Evolutionary conservation across 2,113 vertebrate species (phyloP), one percentile per base, ranked within the genome.

Genomic region (Phylloscopus trochiloides): DNA sequence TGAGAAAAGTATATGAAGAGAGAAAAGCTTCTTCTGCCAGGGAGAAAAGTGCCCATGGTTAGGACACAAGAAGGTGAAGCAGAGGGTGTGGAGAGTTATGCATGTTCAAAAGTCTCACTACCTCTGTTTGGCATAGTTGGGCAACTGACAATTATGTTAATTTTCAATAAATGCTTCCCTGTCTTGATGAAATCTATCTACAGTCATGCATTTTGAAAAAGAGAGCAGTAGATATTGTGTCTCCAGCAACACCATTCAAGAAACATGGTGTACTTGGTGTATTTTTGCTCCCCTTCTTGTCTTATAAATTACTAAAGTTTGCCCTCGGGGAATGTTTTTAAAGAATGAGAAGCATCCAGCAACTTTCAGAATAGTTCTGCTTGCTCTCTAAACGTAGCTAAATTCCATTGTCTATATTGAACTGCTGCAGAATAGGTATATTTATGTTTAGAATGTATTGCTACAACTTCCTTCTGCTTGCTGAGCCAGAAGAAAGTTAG

Each of bases 111-210:
- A 68, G 59, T 70, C 79, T 94, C 5, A 0, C 42, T 57, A 43
- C 82, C 71, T 86, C 86, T 66, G 75, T 32, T 73, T 40, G 21
- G 32, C 3, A 10, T 6, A 65, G 61, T 94, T 92, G 62, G 45
- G 83, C 74, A 91, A 95, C 28, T 59, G 58, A 82, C 48, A 82
- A 95, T 88, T 93, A 90, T 24, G 50, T 40, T 76, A 20, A 86
- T 76, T 94, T 91, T 82, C 40, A 85, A 89, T 40, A 94, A 88
- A 84, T 43, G 36, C 43, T 94, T 94, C 86, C 80, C 66, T 68
- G 50, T 82, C 71, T 70, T 92, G 68, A 95, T 51, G 75, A 88
- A 96, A 93, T 72, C 58, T 87, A 57, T 38, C 63, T 80, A 93
- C 43, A 90, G 55, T 45, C 5, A 1, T 9, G 11, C 21, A 66